A percentile compares a stretch with the other conserved stretches of the same genome.
Evolutionary conservation across 1,140 invertebrate genomes (phyloP).

Genomic region (Rhizoglyphus robini): DNA sequence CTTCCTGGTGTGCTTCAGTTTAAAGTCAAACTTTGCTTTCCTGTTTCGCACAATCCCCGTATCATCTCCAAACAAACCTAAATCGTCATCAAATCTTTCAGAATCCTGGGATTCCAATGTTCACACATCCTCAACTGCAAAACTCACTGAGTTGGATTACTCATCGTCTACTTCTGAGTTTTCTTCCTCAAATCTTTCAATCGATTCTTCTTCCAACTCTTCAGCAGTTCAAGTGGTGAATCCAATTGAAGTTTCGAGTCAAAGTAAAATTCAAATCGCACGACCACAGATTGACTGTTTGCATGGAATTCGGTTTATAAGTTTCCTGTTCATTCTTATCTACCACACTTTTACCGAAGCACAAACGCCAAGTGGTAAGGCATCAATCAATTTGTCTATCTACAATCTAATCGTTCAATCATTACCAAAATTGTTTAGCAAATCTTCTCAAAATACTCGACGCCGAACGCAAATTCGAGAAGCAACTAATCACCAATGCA

Average conservation of each 20-base stretch:
- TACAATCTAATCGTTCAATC: not conserved
- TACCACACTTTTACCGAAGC: conserved; percentile 18
- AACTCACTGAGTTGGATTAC: not conserved
- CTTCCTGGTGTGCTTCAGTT: not conserved
- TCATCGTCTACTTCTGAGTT: not conserved
- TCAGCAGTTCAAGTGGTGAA: not conserved
- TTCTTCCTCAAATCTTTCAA: not conserved
- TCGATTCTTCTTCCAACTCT: not conserved
- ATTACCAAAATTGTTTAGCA: not conserved
- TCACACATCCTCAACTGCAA: not conserved
- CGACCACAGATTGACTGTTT: conserved; percentile 17
- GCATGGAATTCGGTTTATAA: conserved; percentile 10
- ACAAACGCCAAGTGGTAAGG: conserved; percentile 14
- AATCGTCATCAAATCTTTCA: no score
- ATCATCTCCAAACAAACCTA: no score
- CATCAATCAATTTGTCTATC: not conserved
- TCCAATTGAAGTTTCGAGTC: not conserved
- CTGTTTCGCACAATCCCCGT: not conserved
- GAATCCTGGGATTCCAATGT: no score
- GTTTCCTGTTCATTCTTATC: conserved; percentile 10
- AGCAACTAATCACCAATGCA: conserved; percentile 13
- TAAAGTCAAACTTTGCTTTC: not conserved
- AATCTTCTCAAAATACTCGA: not conserved
- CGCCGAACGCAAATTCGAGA: not conserved
- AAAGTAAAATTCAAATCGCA: not conserved